Percentiles rank a stretch among this genome's conserved stretches.
These are phyloP conservation scores for Sebastes matsubarae DNA, from an alignment of 2,797 vertebrate species.

Conservation along the genomic window DNA sequence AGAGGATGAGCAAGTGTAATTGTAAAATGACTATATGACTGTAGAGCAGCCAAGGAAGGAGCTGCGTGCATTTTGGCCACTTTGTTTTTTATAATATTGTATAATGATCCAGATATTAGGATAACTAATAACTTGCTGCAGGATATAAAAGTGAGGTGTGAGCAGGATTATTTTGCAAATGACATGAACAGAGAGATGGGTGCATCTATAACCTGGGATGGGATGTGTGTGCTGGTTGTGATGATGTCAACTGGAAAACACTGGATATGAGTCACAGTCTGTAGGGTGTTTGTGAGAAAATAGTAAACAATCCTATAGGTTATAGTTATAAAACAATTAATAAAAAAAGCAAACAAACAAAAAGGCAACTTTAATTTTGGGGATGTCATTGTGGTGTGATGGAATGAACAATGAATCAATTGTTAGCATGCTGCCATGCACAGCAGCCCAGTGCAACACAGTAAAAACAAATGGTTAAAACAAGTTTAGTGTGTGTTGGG, in stretches of 20 bases:
- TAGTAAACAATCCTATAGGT: background rate
- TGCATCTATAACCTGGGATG: background rate
- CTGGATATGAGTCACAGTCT: background rate
- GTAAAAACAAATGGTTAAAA: background rate
- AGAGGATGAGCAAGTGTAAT: constrained; percentile 64
- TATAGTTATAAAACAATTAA: background rate
- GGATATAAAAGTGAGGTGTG: background rate
- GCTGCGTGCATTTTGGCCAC: constrained; percentile 40
- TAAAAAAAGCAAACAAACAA: background rate
- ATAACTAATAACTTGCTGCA: constrained; percentile 54
- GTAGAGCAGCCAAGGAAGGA: constrained; percentile 51
- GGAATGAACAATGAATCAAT: background rate
- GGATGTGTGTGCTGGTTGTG: background rate
- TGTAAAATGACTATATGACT: constrained; percentile 60
- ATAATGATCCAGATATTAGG: constrained; percentile 51
- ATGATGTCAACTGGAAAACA: constrained; percentile 6
- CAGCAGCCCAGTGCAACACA: background rate
- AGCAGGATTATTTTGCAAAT: background rate
- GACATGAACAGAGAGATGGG: background rate
- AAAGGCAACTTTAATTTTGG: background rate
- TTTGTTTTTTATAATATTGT: constrained; percentile 34
- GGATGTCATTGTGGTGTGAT: background rate
- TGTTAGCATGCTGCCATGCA: background rate
- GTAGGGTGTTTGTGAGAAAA: background rate
- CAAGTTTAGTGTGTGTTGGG: constrained; percentile 33